These are phyloP conservation scores for Poeciliopsis gracilis DNA, from an alignment of 2,797 vertebrate genomes.

Conservation along the genomic window DNA sequence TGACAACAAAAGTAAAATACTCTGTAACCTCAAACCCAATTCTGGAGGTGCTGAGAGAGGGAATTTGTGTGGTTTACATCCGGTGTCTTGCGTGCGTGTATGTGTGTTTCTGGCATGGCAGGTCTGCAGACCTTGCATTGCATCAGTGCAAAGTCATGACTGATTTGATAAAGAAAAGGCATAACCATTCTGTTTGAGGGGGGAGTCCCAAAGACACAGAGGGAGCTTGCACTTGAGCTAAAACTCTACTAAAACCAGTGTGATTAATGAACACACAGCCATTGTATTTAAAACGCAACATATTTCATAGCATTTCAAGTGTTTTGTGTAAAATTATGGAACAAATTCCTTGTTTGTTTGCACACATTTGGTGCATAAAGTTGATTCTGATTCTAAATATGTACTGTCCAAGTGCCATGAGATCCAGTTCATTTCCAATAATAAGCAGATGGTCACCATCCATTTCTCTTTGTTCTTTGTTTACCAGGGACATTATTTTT, in stretches of 20 bases:
- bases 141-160: constrained; percentile 74
- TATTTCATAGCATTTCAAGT: constrained; percentile 2
- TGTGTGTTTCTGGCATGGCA: constrained; percentile 61
- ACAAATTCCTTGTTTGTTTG: background rate
- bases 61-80: constrained; percentile 56
- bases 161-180: constrained; percentile 69
- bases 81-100: constrained; percentile 36
- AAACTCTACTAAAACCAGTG: constrained; percentile 62
- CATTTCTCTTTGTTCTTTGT: constrained; percentile 9
- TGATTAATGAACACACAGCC: constrained; percentile 64
- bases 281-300: background rate
- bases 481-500: constrained; percentile 19
- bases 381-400: background rate
- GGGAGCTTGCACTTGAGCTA: constrained; percentile 71
- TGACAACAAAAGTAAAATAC: constrained; percentile 77
- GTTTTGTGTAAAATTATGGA: background rate
- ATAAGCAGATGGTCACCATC: constrained; percentile 9
- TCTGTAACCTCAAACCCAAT: constrained; percentile 72
- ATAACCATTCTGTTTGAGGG: constrained; percentile 70
- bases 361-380: background rate
- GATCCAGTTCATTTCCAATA: constrained; percentile 4
- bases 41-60: constrained; percentile 55
- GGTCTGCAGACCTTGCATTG: constrained; percentile 64
- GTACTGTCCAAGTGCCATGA: background rate
- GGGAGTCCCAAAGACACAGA: constrained; percentile 56